Percentiles rank a stretch among this genome's conserved stretches.
Evolutionary conservation across 1,140 invertebrate genomes (phyloP).

Genomic region (Acromyrmex echinatior): DNA sequence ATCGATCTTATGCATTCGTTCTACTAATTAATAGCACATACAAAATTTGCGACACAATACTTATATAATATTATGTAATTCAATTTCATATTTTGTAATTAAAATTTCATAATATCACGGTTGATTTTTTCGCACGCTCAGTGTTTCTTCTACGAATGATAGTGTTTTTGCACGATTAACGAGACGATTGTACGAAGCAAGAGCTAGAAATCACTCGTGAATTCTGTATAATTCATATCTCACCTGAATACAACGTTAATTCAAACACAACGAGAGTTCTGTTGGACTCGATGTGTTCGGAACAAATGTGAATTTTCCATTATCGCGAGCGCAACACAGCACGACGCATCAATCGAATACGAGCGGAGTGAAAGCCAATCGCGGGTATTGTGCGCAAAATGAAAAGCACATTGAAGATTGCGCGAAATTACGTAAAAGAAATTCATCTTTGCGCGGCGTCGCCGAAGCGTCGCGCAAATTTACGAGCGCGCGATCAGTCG

Average conservation of each 20-base stretch:
- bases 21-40: not conserved
- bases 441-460: constrained; percentile 23
- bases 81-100: constrained; percentile 10
- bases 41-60: not conserved
- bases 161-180: not conserved
- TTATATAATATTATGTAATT: not conserved
- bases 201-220: not conserved
- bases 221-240: not conserved
- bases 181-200: constrained; percentile 12
- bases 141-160: not conserved
- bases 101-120: not conserved
- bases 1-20: not conserved
- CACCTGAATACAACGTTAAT: constrained; percentile 33
- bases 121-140: not conserved
- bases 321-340: constrained; percentile 12
- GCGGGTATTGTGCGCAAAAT: constrained; percentile 33
- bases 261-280: constrained; percentile 39
- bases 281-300: not conserved
- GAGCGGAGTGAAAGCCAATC: constrained; percentile 55
- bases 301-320: constrained; percentile 32
- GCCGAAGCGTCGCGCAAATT: not conserved
- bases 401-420: constrained; percentile 49
- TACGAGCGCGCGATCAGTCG: not conserved
- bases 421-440: constrained; percentile 48
- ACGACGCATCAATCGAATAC: constrained; percentile 15